phyloP scores from a whole-genome alignment of 2,888 invertebrate genomes.

The Macropis europaea region DNA sequence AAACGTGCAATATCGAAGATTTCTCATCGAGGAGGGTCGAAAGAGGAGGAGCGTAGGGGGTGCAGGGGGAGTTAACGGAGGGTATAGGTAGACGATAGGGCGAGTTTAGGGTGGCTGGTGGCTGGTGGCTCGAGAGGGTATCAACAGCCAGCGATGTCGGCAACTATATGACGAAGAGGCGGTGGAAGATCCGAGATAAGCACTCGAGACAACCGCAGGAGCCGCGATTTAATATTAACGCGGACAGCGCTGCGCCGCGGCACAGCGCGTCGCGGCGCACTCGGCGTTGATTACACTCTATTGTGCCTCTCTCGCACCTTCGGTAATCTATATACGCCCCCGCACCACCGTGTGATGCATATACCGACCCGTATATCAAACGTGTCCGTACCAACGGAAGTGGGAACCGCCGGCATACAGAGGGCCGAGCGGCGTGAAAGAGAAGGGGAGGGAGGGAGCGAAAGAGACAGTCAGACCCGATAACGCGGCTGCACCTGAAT shows the following conservation, averaged over 20 bases:
- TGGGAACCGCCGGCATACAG: slow-evolving; percentile 50
- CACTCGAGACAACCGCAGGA: too few species aligned
- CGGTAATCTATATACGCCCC: too few species aligned
- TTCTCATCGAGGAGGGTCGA: slow-evolving; percentile 30
- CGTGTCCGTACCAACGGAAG: slow-evolving; percentile 71
- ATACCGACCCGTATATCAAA: slow-evolving; percentile 74
- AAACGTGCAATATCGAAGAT: slow-evolving; percentile 62
- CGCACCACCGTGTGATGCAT: too few species aligned
- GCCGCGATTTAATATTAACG: slow-evolving; percentile 76
- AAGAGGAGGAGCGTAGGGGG: not conserved
- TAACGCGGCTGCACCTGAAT: slow-evolving; percentile 45
- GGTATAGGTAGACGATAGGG: slow-evolving; percentile 32
- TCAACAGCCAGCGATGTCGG: slow-evolving; percentile 62
- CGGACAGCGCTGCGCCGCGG: slow-evolving; percentile 39
- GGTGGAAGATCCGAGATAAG: slow-evolving; percentile 67
- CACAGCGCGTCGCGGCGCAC: slow-evolving; percentile 59
- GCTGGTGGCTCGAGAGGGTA: slow-evolving; percentile 36
- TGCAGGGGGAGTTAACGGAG: slow-evolving; percentile 5
- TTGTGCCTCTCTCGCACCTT: slow-evolving; percentile 70
- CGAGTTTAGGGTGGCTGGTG: slow-evolving; percentile 37
- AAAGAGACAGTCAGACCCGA: too few species aligned
- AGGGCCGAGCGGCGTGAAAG: not conserved
- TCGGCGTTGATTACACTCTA: slow-evolving; percentile 71
- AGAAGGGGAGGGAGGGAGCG: not conserved
- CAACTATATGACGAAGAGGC: slow-evolving; percentile 60